Percentiles rank a stretch among this genome's conserved stretches.
Evolutionary conservation across 2,113 vertebrate species (phyloP).

Genomic region (Thalassoma bifasciatum): DNA sequence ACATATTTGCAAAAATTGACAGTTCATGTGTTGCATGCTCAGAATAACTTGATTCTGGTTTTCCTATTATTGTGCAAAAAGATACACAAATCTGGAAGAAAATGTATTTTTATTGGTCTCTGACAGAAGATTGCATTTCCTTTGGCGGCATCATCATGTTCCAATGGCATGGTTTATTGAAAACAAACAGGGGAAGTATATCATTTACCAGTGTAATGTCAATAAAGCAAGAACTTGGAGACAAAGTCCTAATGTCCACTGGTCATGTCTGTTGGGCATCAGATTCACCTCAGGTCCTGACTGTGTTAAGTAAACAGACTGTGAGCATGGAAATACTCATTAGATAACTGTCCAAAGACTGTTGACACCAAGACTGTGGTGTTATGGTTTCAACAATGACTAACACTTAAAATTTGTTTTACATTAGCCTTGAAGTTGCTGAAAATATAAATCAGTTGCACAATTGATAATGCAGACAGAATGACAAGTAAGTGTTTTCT

Average conservation of each 20-base stretch:
- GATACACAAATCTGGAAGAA: too few species aligned
- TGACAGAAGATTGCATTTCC: not conserved
- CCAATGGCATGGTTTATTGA: not conserved
- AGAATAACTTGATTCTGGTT: too few species aligned
- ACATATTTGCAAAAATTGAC: not conserved
- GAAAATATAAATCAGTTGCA: not conserved
- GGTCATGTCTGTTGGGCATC: not conserved
- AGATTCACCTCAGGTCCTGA: conserved; percentile 10
- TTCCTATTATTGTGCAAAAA: too few species aligned
- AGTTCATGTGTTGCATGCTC: too few species aligned
- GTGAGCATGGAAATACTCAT: conserved; percentile 15
- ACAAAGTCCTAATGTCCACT: not conserved
- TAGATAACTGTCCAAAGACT: not conserved
- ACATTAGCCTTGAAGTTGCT: not conserved
- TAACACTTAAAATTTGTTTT: not conserved
- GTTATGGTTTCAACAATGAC: not conserved
- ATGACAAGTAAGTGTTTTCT: conserved; percentile 1
- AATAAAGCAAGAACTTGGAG: conserved; percentile 4
- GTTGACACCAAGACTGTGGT: conserved; percentile 1
- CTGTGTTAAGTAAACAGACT: conserved; percentile 6
- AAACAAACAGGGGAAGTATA: not conserved
- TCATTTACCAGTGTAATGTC: not conserved
- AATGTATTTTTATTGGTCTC: not conserved
- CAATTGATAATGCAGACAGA: not conserved
- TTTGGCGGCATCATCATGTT: not conserved